Percentiles rank a stretch among this genome's conserved stretches.
Evolutionary conservation across 1,140 invertebrate species (phyloP).

Genomic region (Aphaenogaster rudis): DNA sequence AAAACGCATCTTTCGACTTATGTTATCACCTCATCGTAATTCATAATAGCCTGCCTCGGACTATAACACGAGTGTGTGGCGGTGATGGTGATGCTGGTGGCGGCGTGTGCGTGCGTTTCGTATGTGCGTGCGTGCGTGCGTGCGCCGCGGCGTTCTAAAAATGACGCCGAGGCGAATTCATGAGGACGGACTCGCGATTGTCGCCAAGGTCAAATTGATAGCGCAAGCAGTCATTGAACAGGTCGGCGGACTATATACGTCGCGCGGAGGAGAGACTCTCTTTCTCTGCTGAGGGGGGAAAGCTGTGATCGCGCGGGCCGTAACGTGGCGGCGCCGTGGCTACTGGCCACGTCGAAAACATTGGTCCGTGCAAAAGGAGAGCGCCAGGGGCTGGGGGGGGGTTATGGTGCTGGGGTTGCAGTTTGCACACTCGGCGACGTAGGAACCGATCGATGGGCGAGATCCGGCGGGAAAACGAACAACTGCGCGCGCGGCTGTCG

Average conservation of each 20-base stretch:
- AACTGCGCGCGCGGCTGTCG: background rate
- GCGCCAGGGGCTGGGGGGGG: background rate
- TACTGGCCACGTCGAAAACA: slow-evolving; percentile 78
- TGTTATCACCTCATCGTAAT: slow-evolving; percentile 62
- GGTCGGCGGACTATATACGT: slow-evolving; percentile 40
- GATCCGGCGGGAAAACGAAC: slow-evolving; percentile 34
- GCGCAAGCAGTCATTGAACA: slow-evolving; percentile 55
- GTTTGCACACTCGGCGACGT: slow-evolving; percentile 13
- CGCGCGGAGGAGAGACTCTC: slow-evolving; percentile 44
- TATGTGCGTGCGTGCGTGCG: slow-evolving; percentile 12
- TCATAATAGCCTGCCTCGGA: slow-evolving; percentile 49
- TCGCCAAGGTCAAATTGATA: slow-evolving; percentile 66
- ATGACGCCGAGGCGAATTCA: slow-evolving; percentile 29
- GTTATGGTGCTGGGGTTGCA: slow-evolving; percentile 41
- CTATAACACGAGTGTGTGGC: slow-evolving; percentile 21
- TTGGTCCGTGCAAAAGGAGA: slow-evolving; percentile 53
- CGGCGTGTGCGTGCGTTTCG: background rate
- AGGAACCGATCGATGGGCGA: slow-evolving; percentile 65
- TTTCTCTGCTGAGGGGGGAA: background rate
- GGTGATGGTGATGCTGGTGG: background rate
- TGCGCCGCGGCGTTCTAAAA: slow-evolving; percentile 34
- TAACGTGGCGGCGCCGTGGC: slow-evolving; percentile 66
- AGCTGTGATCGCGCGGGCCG: slow-evolving; percentile 55
- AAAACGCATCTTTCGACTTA: slow-evolving; percentile 18
- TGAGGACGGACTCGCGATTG: slow-evolving; percentile 45